phyloP scores from a whole-genome alignment of 2,888 invertebrate genomes.

The Agrotis ipsilon region DNA sequence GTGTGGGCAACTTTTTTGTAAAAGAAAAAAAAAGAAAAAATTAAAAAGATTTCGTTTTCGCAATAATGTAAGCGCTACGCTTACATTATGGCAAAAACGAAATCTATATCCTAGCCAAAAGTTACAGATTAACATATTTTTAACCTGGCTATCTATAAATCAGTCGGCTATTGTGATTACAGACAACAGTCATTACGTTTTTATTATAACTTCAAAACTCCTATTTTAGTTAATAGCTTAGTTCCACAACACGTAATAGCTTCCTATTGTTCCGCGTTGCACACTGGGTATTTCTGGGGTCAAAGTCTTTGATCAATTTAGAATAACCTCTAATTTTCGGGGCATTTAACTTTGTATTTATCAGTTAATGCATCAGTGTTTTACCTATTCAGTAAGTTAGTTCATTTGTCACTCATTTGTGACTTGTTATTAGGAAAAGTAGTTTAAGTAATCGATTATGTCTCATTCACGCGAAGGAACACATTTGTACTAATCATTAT shows the following conservation, averaged over 20 bases:
- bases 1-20: too few species aligned
- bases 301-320: conserved; percentile 25
- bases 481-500: too few species aligned
- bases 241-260: conserved; percentile 21
- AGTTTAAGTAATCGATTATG: background rate
- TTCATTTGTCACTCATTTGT: background rate
- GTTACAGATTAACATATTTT: too few species aligned
- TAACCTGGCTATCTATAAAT: too few species aligned
- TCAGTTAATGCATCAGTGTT: background rate
- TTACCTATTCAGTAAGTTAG: background rate
- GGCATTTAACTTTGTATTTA: background rate
- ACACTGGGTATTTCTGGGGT: conserved; percentile 9
- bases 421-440: background rate
- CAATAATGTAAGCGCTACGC: too few species aligned
- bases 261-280: conserved; percentile 22
- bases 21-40: too few species aligned
- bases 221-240: conserved; percentile 28
- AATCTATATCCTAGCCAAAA: too few species aligned
- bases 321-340: background rate
- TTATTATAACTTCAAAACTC: background rate
- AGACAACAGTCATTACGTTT: background rate
- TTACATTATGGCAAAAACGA: too few species aligned
- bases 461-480: background rate
- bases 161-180: background rate
- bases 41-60: too few species aligned